These are phyloP conservation scores for Heptranchias perlo DNA, from an alignment of 2,113 vertebrate genomes.

Conservation along the genomic window DNA sequence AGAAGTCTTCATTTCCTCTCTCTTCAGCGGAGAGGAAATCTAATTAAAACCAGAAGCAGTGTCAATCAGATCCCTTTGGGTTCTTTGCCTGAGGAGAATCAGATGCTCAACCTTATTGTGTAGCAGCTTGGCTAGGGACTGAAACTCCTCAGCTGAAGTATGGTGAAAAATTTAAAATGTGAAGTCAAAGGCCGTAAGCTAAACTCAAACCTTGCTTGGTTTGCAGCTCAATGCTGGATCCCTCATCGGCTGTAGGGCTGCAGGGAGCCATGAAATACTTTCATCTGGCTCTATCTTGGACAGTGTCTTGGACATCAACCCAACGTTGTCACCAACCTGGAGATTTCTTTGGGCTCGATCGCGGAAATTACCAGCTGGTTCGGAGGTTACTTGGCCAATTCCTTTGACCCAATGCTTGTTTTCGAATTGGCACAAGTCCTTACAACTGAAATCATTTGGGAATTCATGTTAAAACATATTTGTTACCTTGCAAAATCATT, in stretches of 20 bases:
- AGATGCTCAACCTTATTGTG: conserved; percentile 1
- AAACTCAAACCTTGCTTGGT: conserved; percentile 6
- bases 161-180: not conserved
- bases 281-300: not conserved
- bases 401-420: not conserved
- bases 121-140: not conserved
- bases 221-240: not conserved
- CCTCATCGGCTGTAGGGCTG: not conserved
- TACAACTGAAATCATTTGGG: not conserved
- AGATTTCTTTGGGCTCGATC: not conserved
- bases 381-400: not conserved
- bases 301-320: not conserved
- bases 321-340: not conserved
- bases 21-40: not conserved
- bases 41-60: conserved; percentile 28
- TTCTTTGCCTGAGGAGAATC: conserved; percentile 1
- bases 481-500: not conserved
- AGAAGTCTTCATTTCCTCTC: conserved; percentile 30
- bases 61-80: conserved; percentile 6
- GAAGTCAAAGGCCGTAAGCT: not conserved
- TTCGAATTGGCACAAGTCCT: not conserved
- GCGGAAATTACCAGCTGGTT: not conserved
- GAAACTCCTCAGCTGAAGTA: not conserved
- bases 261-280: not conserved
- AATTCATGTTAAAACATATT: not conserved